Conservation (phyloP, 2,888 invertebrate species). For the Agonopterix heracliana region DNA sequence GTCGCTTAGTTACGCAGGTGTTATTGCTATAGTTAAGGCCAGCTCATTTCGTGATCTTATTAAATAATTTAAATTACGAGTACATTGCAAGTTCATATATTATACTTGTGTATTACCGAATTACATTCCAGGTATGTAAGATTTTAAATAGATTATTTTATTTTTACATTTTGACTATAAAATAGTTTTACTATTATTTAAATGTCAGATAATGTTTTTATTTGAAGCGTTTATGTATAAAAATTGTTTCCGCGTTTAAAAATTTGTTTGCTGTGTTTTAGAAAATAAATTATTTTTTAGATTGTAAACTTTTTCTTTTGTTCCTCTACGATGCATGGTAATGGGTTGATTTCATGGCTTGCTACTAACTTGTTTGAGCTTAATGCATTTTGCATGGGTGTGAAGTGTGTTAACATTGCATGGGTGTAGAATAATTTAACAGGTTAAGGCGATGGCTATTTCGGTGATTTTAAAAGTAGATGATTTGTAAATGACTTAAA, state of each 20-base stretch:
- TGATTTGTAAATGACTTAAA: too few relatives aligned
- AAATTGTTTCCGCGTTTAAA: constrained; percentile 4
- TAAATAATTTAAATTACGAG: neutral
- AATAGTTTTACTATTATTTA: neutral
- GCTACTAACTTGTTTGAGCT: constrained; percentile 1
- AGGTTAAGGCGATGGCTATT: constrained; percentile 2
- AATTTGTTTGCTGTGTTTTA: constrained; percentile 6
- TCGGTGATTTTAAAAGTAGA: too few relatives aligned
- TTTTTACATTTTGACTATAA: neutral
- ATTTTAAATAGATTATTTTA: neutral
- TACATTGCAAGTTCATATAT: constrained; percentile 28
- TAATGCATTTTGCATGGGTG: constrained; percentile 7
- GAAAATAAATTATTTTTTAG: constrained; percentile 12
- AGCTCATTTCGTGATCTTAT: constrained; percentile 1
- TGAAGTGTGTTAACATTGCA: neutral
- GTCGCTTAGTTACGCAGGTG: constrained; percentile 17
- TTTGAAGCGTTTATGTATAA: neutral
- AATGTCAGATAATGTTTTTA: too few relatives aligned
- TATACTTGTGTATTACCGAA: too few relatives aligned
- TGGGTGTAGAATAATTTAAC: neutral
- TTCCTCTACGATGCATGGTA: constrained; percentile 5
- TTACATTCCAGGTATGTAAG: too few relatives aligned
- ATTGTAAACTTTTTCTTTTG: neutral
- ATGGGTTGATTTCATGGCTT: constrained; percentile 3
- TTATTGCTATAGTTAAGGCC: neutral